A percentile compares a stretch with the other conserved stretches of the same genome.
Conservation (phyloP, 2,888 invertebrate species). For the Ectropis crepuscularia region DNA sequence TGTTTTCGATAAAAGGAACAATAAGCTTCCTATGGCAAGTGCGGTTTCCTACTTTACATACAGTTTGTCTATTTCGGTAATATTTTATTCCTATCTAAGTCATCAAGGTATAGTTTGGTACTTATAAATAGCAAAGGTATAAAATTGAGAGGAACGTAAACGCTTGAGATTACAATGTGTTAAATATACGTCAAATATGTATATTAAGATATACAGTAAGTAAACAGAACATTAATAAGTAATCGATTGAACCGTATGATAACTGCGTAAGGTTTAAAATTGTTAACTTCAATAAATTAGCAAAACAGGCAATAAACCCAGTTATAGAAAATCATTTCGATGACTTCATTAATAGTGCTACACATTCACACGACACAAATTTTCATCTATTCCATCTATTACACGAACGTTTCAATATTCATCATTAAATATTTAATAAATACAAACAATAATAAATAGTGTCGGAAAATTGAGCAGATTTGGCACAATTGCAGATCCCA, state of each 20-base stretch:
- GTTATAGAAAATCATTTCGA: slow-evolving; percentile 39
- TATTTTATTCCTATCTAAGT: slow-evolving; percentile 56
- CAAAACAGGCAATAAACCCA: slow-evolving; percentile 34
- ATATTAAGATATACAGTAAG: neutral
- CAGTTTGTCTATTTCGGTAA: slow-evolving; percentile 55
- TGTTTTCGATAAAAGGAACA: slow-evolving; percentile 10
- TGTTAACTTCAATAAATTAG: slow-evolving; percentile 14
- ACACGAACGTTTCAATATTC: slow-evolving; percentile 49
- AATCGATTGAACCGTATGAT: slow-evolving; percentile 28
- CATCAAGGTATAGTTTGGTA: slow-evolving; percentile 32
- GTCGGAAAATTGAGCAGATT: slow-evolving; percentile 74
- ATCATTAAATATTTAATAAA: slow-evolving; percentile 49
- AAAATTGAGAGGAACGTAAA: slow-evolving; percentile 27
- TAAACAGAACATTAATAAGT: neutral
- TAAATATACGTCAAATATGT: slow-evolving; percentile 6
- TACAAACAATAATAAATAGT: slow-evolving; percentile 55
- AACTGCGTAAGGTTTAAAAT: slow-evolving; percentile 9
- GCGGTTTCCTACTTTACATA: slow-evolving; percentile 45
- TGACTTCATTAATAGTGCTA: slow-evolving; percentile 38
- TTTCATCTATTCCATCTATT: slow-evolving; percentile 48
- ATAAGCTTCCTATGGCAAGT: slow-evolving; percentile 38
- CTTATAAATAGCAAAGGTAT: slow-evolving; percentile 28
- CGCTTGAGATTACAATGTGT: slow-evolving; percentile 14
- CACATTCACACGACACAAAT: slow-evolving; percentile 51
- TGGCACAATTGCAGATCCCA: slow-evolving; percentile 67